Evolutionary conservation across 1,140 invertebrate genomes (phyloP), one percentile per base, ranked within the genome.

Genomic region (Mercenaria mercenaria): DNA sequence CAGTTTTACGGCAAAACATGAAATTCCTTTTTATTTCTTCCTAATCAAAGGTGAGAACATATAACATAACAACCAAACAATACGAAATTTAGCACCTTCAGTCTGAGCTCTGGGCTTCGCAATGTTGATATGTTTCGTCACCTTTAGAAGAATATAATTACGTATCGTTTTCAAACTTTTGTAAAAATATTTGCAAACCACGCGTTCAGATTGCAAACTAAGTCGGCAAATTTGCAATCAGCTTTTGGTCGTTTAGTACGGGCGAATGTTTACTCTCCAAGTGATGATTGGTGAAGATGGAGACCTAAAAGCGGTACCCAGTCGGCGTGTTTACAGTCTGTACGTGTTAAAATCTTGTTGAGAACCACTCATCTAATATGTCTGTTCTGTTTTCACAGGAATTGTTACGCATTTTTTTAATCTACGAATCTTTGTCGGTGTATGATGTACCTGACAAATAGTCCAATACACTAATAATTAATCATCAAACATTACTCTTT

Each of bases 401-500:
- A 10, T 29, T 72, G 23, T 41, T 41, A 39, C 34, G 37, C 34
- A 37, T 20, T 39, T 34, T 52, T 32, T 39, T 50, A 67, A 82
- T 82, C 56, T 59, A 61, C 56, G 0, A 0, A 29, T 37, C 82
- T 50, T 34, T 85, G 64, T 29, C 67, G 82, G 67, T 59, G 15
- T 29, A 32, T 23, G 10, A 37, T 56, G 34, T 74, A 85, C 47
- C 3, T 74, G 64, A 47, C 39, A 85, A 43, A 72, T 20, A n/a
- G 4, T 72, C 32, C 64, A 74, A 72, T 72, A 85, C 82, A 85
- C 82, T 85, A 85, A 85, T 85, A 85, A 85, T 85, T 85, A 50
- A 74, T 85, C 23, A 74, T 52, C 41, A 85, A 59, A 37, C 39
- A 29, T 6, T 43, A 37, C 4, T n/a, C 26, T 85, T 85, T 72